Conservation (phyloP, 2,888 invertebrate genomes). For the Itoplectis maculator region DNA sequence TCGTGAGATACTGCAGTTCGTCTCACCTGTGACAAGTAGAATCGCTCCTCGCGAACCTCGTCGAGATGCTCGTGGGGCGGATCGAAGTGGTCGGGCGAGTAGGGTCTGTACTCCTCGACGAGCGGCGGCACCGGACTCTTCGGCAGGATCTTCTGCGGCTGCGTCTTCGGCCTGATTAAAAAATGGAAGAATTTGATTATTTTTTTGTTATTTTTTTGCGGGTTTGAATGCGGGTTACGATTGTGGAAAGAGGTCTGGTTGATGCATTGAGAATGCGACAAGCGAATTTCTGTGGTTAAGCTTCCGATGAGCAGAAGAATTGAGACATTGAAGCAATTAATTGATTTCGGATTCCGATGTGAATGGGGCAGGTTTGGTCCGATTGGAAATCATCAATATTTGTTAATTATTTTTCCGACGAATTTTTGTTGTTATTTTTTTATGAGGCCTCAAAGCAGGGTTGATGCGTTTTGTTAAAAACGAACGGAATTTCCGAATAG, state of each 20-base stretch:
- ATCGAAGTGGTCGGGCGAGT: conserved; percentile 75
- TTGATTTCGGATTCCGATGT: too few species aligned
- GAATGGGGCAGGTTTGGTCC: too few species aligned
- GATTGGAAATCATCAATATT: too few species aligned
- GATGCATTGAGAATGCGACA: too few species aligned
- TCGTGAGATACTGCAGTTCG: neutral
- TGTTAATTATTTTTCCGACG: too few species aligned
- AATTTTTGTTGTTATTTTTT: too few species aligned
- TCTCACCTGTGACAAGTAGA: conserved; percentile 81
- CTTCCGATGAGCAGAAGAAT: too few species aligned
- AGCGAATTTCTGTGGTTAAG: too few species aligned
- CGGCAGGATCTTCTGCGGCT: conserved; percentile 79
- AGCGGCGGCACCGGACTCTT: conserved; percentile 82
- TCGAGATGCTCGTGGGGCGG: conserved; percentile 81
- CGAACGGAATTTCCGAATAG: too few species aligned
- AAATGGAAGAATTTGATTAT: conserved; percentile 30
- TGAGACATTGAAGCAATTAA: too few species aligned
- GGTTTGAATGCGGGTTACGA: conserved; percentile 10
- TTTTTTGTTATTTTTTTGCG: conserved; percentile 14
- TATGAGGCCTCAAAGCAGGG: too few species aligned
- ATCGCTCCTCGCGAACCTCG: conserved; percentile 82
- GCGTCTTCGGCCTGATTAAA: conserved; percentile 74
- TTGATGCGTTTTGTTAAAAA: too few species aligned
- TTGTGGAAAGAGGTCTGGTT: conserved; percentile 67
- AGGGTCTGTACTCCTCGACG: conserved; percentile 74